Percentiles rank a stretch among this genome's conserved stretches.
Evolutionary conservation across 2,113 vertebrate species (phyloP).

Genomic region (Candoia aspera): DNA sequence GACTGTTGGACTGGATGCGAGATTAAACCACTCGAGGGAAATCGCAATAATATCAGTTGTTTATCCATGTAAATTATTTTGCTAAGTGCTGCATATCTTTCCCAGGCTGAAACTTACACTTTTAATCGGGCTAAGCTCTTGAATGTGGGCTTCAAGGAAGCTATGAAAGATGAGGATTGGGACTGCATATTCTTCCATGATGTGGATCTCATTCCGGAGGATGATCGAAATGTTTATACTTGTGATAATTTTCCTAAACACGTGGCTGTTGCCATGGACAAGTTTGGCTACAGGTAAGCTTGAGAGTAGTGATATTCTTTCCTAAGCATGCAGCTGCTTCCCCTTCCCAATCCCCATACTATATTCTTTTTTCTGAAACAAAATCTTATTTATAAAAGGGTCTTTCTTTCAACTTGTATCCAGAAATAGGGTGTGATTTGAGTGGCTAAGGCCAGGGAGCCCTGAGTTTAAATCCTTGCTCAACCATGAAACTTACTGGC

Average conservation of each 20-base stretch:
- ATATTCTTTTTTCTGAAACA: not conserved
- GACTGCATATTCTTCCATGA: conserved; percentile 84
- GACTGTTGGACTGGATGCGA: not conserved
- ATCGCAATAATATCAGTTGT: not conserved
- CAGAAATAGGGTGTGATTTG: not conserved
- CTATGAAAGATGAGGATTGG: conserved; percentile 84
- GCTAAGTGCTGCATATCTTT: not conserved
- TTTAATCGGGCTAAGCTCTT: conserved; percentile 82
- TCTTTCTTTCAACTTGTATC: not conserved
- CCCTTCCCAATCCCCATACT: not conserved
- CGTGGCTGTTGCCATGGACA: conserved; percentile 83
- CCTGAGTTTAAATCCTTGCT: not conserved
- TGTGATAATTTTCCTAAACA: conserved; percentile 81
- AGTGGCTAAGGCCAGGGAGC: not conserved
- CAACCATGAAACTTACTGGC: not conserved
- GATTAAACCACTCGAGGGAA: not conserved
- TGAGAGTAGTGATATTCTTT: too few species aligned
- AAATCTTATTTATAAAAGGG: not conserved
- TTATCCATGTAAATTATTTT: too few species aligned
- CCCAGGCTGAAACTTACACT: conserved; percentile 76
- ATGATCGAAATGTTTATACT: conserved; percentile 78
- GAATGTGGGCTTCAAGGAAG: conserved; percentile 84
- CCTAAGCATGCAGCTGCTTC: not conserved
- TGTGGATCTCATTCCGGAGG: conserved; percentile 84
- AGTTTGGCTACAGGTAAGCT: conserved; percentile 84